Evolutionary conservation across 2,113 vertebrate genomes (phyloP).

Genomic region (Muntiacus muntjak): DNA sequence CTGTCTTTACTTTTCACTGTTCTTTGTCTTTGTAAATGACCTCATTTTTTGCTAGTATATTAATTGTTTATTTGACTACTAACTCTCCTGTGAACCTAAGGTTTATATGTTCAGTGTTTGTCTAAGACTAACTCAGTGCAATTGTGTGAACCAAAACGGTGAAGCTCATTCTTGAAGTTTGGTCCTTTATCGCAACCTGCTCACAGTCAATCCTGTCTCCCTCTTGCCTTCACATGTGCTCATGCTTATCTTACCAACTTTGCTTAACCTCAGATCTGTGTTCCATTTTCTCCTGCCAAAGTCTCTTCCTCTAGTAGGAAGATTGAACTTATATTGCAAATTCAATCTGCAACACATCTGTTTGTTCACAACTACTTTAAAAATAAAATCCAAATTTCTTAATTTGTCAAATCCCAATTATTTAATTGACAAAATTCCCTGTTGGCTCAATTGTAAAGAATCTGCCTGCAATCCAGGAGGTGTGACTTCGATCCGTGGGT

Average conservation of each 20-base stretch:
- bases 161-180: neutral
- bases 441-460: neutral
- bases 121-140: neutral
- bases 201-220: neutral
- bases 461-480: neutral
- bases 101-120: neutral
- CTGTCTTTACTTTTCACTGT: neutral
- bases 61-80: neutral
- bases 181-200: neutral
- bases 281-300: neutral
- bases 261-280: neutral
- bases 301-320: neutral
- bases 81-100: neutral
- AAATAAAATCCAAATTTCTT: neutral
- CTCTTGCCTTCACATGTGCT: neutral
- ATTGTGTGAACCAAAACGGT: neutral
- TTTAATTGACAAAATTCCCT: neutral
- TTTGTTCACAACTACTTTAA: neutral
- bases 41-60: neutral
- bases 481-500: accelerated
- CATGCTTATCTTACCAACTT: neutral
- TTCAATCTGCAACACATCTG: neutral
- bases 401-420: neutral
- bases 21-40: neutral
- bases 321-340: neutral